Base-by-base conservation (phyloP, 2,113 vertebrate genomes). In the Osmerus eperlanus region DNA sequence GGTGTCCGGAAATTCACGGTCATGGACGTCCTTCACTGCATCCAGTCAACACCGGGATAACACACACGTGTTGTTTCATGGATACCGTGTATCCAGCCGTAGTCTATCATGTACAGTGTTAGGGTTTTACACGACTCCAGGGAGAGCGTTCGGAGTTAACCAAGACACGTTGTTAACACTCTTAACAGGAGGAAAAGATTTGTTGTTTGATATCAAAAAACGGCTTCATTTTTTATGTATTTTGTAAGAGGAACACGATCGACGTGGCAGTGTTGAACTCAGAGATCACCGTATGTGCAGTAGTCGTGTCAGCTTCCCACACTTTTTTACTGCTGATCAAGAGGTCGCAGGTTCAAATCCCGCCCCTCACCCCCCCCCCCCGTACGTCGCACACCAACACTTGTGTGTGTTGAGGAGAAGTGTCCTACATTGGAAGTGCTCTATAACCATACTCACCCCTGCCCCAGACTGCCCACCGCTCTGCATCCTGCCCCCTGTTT, bases 51-150 rank as follows among this genome's bases (percentile, higher is more conserved):
- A 6, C 63, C 87, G 90, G 93, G 23, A 23, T 1, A 1, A 83
- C 91, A 91, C 90, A 89, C 89, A 85, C 89, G 82, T 84, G 90
- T 85, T 78, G 92, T 91, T 89, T 91, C 90, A 92, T 95, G 96
- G 95, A 95, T 97, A 96, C 96, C 67, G 90, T 97, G 96, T 97
- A 97, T 98, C 96, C 94, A 94, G 89, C 89, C 86, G 81, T 90
- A 93, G 90, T 85, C 89, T 92, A 63, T 11, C 65, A 93, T 92
- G 91, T 93, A 92, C 90, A 74, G 84, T 93, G 92, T 92, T 94
- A 94, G 91, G 90, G 92, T 91, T 92, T 94, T 92, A 90, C 92
- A 90, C 94, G 93, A 90, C 92, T 94, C 68, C 93, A 92, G 91
- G 86, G 92, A 89, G 91, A 91, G 88, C 79, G 2, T 91, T 91